phyloP scores from a whole-genome alignment of 2,888 invertebrate genomes.

The Sinohyriopsis cumingii region DNA sequence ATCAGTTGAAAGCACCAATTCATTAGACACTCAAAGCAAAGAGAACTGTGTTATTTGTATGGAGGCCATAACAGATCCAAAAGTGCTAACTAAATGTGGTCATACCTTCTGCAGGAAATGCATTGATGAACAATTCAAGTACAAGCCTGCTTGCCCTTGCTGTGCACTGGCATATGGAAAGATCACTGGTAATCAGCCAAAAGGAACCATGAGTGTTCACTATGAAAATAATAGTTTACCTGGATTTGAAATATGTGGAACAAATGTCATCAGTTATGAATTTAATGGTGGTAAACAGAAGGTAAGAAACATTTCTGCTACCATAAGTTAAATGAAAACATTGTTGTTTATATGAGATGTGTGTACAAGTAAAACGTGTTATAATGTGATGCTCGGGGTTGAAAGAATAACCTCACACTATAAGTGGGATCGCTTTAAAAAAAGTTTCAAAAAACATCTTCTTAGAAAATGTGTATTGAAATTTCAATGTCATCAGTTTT shows the following conservation, averaged over 20 bases:
- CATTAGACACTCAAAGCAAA: too few relatives aligned
- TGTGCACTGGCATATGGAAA: constrained; percentile 16
- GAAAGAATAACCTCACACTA: too few relatives aligned
- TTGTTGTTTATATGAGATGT: too few relatives aligned
- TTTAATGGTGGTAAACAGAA: constrained; percentile 12
- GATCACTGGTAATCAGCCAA: too few relatives aligned
- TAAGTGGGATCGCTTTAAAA: too few relatives aligned
- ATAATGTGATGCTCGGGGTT: too few relatives aligned
- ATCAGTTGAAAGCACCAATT: too few relatives aligned
- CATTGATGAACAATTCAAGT: constrained; percentile 13
- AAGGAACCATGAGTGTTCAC: neutral
- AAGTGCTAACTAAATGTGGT: constrained; percentile 15
- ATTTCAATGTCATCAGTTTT: too few relatives aligned
- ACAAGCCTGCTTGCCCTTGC: constrained; percentile 13
- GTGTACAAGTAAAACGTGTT: too few relatives aligned
- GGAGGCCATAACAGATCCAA: constrained; percentile 13
- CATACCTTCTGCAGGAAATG: constrained; percentile 19
- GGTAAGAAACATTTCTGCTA: constrained; percentile 18
- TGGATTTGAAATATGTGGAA: constrained; percentile 16
- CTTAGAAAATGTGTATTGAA: too few relatives aligned
- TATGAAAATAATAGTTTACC: neutral
- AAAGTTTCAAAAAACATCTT: too few relatives aligned
- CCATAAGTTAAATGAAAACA: too few relatives aligned
- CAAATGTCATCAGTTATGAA: constrained; percentile 22
- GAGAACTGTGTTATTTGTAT: constrained; percentile 16